A percentile compares a stretch with the other conserved stretches of the same genome.
phyloP scores from a whole-genome alignment of 1,140 invertebrate genomes.

The Calephelis virginiensis region DNA sequence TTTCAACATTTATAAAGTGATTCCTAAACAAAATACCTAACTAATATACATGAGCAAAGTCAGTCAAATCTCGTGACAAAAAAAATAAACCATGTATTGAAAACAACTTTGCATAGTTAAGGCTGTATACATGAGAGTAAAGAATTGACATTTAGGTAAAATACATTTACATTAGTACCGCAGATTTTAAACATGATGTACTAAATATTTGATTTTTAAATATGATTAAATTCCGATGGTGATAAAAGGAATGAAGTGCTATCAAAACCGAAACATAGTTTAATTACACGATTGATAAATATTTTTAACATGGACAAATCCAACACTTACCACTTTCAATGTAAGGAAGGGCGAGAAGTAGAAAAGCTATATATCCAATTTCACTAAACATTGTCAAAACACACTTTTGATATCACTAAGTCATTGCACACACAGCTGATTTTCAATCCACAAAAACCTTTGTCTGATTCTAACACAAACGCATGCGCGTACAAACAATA shows the following conservation, averaged over 20 bases:
- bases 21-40: too few relatives aligned
- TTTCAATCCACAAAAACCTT: conserved; percentile 79
- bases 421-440: conserved; percentile 79
- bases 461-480: conserved; percentile 77
- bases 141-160: too few relatives aligned
- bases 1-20: too few relatives aligned
- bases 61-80: too few relatives aligned
- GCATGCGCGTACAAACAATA: conserved; percentile 76
- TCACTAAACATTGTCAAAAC: conserved; percentile 80
- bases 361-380: conserved; percentile 79
- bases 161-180: too few relatives aligned
- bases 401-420: conserved; percentile 72
- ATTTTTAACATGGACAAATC: background rate
- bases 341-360: conserved; percentile 78
- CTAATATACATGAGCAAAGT: too few relatives aligned
- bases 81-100: too few relatives aligned
- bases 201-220: too few relatives aligned
- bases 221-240: background rate
- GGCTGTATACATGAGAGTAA: too few relatives aligned
- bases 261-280: background rate
- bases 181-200: too few relatives aligned
- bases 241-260: background rate
- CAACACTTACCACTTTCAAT: conserved; percentile 79
- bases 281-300: background rate
- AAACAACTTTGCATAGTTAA: too few relatives aligned